These are phyloP conservation scores for Heliocidaris erythrogramma DNA, from an alignment of 35 echinoderm and acorn worm species.

Conservation along the genomic window DNA sequence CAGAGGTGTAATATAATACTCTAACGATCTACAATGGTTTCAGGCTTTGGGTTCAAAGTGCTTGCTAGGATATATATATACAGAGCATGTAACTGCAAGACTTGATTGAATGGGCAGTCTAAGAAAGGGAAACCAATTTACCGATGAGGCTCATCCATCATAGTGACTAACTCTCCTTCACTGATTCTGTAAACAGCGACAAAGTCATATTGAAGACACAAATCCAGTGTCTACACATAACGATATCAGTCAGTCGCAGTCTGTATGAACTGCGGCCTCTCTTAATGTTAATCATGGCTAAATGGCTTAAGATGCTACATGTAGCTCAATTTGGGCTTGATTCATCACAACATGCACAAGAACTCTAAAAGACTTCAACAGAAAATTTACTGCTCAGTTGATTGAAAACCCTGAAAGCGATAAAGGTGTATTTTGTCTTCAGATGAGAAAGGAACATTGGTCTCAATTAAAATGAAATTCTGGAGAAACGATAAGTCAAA, in stretches of 20 bases:
- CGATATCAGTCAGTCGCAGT: not conserved
- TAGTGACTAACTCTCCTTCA: constrained; percentile 39
- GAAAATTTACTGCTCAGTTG: too few relatives aligned
- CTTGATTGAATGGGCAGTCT: not conserved
- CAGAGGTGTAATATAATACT: not conserved
- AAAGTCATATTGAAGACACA: constrained; percentile 2
- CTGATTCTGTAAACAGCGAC: constrained; percentile 38
- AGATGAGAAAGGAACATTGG: not conserved
- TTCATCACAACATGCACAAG: not conserved
- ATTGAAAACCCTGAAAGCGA: too few relatives aligned
- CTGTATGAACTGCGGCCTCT: not conserved
- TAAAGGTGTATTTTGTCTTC: too few relatives aligned
- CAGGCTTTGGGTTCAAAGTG: not conserved
- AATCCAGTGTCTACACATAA: not conserved
- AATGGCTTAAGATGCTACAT: not conserved
- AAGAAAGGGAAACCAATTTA: constrained; percentile 19
- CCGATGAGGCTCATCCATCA: constrained; percentile 46
- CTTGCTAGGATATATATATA: not conserved
- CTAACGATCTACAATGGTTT: not conserved
- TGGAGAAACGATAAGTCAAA: not conserved
- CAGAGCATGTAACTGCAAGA: not conserved
- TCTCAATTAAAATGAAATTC: not conserved
- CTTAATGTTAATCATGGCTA: not conserved
- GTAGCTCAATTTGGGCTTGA: not conserved
- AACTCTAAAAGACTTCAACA: not conserved